Base-by-base conservation (phyloP, 92 coral and sea anemone genomes). In the Blastomussa wellsi region DNA sequence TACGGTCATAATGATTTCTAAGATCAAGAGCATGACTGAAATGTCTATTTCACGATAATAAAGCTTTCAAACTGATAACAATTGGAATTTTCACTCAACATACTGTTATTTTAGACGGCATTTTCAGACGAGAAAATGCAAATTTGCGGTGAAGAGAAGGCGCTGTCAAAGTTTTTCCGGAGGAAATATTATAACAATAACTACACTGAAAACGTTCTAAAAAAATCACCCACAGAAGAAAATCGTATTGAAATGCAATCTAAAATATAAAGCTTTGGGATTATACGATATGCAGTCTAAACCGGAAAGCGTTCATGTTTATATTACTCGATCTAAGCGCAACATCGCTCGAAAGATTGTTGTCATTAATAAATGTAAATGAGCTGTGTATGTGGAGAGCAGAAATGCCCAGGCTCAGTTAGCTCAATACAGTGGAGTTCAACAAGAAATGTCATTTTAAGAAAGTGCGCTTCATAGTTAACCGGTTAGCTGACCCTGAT, bases 301-400 rank as follows among this genome's bases (percentile, higher is more conserved):
- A 37, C 81, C 75, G 75, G 75, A 68, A 33, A 24, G 33, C 68
- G 47, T 22, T 15, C 44, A 39, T 33, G 68, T 77, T 57, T 35
- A 51, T 52, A 33, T 48, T 33, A 29, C 52, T 11, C 62, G 19
- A 77, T 57, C 22, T 38, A 29, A 75, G 60, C 79, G 55, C 31
- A 55, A 77, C 68, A 37, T 60, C 72, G 72, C 44, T 24, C 38
- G 17, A 59, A 60, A 57, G 19, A 38, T 78, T 78, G 60, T 19
- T 67, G 7, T 44, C 75, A 70, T 70, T 79, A 5, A n/a, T n/a
- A 41, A 57, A 80, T 80, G 75, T 28, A 80, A 80, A 80, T 80
- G 44, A 80, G 64, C 33, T 64, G 8, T 64, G 8, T 39, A n/a
- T 41, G 49, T 44, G 12, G 35, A 17, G 83, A 37, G 74, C 74